Percentiles rank a stretch among this genome's conserved stretches.
These are phyloP conservation scores for Therioaphis trifolii DNA, from an alignment of 2,888 invertebrate species.

Conservation along the genomic window DNA sequence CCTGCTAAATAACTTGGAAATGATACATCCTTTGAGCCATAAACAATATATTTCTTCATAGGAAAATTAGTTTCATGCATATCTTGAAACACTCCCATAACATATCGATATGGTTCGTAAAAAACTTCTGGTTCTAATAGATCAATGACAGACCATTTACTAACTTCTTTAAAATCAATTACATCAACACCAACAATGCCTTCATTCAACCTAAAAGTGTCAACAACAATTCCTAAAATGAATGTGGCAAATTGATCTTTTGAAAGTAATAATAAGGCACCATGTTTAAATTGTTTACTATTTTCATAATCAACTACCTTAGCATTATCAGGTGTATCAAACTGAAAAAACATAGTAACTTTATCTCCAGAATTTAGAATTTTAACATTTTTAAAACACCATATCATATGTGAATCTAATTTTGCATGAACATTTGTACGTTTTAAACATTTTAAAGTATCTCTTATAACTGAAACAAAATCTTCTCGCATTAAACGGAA, in stretches of 20 bases:
- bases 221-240: conserved; percentile 77
- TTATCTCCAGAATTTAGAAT: background rate
- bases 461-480: conserved; percentile 78
- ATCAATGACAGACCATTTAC: conserved; percentile 69
- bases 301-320: conserved; percentile 69
- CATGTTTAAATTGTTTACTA: conserved; percentile 76
- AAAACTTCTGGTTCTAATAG: conserved; percentile 77
- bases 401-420: background rate
- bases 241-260: conserved; percentile 77
- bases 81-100: conserved; percentile 76
- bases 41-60: conserved; percentile 77
- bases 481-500: conserved; percentile 84
- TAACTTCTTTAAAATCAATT: conserved; percentile 19
- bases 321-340: conserved; percentile 23
- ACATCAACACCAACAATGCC: conserved; percentile 51
- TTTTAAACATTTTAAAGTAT: conserved; percentile 70
- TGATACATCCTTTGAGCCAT: conserved; percentile 68
- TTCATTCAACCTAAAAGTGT: conserved; percentile 66
- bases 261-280: conserved; percentile 80
- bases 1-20: conserved; percentile 69
- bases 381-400: conserved; percentile 27
- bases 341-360: conserved; percentile 63
- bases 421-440: conserved; percentile 48
- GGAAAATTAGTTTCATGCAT: conserved; percentile 74
- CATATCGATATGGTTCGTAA: conserved; percentile 84